Evolutionary conservation across 2,888 invertebrate genomes (phyloP).

Genomic region (Xestia sexstrigata): DNA sequence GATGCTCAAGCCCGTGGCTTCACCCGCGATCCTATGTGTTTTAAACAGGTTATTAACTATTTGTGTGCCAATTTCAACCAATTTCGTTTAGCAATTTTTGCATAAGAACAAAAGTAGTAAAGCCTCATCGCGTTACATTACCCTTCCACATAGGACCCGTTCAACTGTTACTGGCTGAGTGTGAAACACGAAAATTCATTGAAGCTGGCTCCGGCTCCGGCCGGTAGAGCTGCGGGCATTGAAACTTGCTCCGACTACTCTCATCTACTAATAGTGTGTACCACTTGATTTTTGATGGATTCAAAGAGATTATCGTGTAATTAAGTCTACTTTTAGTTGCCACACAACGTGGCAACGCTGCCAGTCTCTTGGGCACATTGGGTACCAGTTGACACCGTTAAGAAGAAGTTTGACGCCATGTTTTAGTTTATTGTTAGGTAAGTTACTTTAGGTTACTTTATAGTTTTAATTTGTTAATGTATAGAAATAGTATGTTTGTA

Average conservation of each 20-base stretch:
- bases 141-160: neutral
- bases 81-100: neutral
- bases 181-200: slow-evolving; percentile 53
- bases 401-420: neutral
- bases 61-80: neutral
- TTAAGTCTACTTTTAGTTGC: neutral
- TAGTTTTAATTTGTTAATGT: neutral
- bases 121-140: neutral
- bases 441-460: too few species aligned
- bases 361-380: neutral
- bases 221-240: slow-evolving; percentile 26
- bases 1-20: too few species aligned
- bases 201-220: slow-evolving; percentile 24
- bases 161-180: slow-evolving; percentile 8
- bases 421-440: neutral
- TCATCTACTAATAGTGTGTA: slow-evolving; percentile 11
- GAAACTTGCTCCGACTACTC: slow-evolving; percentile 37
- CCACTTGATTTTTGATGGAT: slow-evolving; percentile 5
- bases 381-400: neutral
- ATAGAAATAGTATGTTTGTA: neutral
- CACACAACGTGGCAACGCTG: neutral
- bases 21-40: too few species aligned
- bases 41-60: neutral
- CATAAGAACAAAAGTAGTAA: neutral
- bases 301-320: slow-evolving; percentile 3